phyloP scores from a whole-genome alignment of 2,888 invertebrate genomes.

The Macrosiphum euphorbiae region DNA sequence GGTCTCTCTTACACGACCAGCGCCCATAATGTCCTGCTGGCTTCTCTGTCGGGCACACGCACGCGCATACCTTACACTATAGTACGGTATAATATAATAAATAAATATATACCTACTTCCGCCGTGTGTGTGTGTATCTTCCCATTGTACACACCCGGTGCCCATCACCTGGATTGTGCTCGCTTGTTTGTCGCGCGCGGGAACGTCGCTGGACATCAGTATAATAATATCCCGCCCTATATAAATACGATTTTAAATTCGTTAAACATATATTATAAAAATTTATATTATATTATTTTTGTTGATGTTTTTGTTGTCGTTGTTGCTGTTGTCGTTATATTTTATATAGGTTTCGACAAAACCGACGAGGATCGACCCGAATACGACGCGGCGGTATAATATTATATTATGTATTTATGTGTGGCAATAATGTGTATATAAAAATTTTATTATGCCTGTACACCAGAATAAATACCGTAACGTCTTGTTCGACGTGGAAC shows the following conservation, averaged over 20 bases:
- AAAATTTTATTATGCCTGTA: not conserved
- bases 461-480: not conserved
- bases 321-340: not conserved
- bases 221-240: conserved; percentile 11
- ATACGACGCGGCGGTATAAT: not conserved
- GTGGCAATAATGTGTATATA: not conserved
- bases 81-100: not conserved
- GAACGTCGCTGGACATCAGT: conserved; percentile 8
- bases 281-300: not conserved
- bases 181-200: not conserved
- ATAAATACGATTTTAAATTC: conserved; percentile 27
- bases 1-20: not conserved
- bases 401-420: not conserved
- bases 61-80: not conserved
- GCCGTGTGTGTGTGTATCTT: conserved; percentile 8
- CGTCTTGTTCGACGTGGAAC: not conserved
- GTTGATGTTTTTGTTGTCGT: not conserved
- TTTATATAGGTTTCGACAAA: conserved; percentile 1
- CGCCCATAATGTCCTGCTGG: not conserved
- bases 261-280: conserved; percentile 15
- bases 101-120: not conserved
- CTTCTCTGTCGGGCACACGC: not conserved
- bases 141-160: conserved; percentile 17
- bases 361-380: conserved; percentile 1
- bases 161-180: conserved; percentile 37